Evolutionary conservation across 2,888 invertebrate species (phyloP), one percentile per base, ranked within the genome.

Genomic region (Pardosa pseudoannulata): DNA sequence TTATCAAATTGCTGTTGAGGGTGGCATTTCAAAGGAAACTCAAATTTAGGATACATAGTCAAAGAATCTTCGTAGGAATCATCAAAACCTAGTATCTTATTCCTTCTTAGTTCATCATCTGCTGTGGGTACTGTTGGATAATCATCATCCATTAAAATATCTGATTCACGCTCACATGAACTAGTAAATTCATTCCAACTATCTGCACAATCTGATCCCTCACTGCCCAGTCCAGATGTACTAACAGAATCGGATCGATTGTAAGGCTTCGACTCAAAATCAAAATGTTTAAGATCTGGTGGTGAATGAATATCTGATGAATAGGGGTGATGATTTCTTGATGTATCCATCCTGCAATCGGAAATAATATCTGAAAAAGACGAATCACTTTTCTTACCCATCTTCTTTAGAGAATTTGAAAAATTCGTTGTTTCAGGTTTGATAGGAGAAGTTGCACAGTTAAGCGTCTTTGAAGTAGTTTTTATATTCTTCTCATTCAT

Each of bases 141-240:
- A 29, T 87, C 87, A 23, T 87, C 87, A 50, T 80, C 80, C 80
- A 80, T 87, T n/a, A 80, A 56, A 50, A 79, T 80, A 31, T 87
- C 87, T 23, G 72, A 72, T 62, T 87, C 87, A 0, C 82, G 50
- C 46, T 82, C 81, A 70, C 78, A 78, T 13, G 87, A 87, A 31
- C 75, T 81, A 1, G 27, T 80, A 28, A 46, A 82, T 32, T 85
- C 88, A 76, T 72, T 88, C 85, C 83, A 85, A 71, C 79, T 88
- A 46, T 88, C 83, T 1, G 76, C 71, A 62, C 88, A 89, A 79
- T 91, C 90, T 7, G 90, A 90, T 36, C 90, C 89, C 80, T 91
- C 90, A 27, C 90, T 90, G 11, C 90, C 91, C 28, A 90, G 88
- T 7, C 90, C 91, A 82, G 90, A 90, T 29, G 91, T 91, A 50